Percentiles rank a stretch among this genome's conserved stretches.
These are phyloP conservation scores for Antennarius striatus DNA, from an alignment of 2,113 vertebrate genomes.

Conservation along the genomic window DNA sequence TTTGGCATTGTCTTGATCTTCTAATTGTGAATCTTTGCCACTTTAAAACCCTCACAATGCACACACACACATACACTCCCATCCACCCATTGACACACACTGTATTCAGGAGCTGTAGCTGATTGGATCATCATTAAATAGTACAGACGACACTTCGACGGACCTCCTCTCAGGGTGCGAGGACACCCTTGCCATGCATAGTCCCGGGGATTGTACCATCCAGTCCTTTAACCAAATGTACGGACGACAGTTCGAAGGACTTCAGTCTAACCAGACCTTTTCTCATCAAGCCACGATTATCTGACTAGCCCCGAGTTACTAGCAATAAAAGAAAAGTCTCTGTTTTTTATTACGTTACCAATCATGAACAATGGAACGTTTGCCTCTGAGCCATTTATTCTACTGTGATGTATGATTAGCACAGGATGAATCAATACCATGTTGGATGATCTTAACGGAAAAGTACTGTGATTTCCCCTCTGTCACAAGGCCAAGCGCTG, in stretches of 20 bases:
- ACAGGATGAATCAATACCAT: constrained; percentile 97
- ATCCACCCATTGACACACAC: background rate
- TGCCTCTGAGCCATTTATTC: constrained; percentile 99
- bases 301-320: constrained; percentile 92
- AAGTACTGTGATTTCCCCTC: constrained; percentile 67
- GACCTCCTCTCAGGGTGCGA: no score
- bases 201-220: no score
- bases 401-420: constrained; percentile 98
- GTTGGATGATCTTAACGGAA: constrained; percentile 81
- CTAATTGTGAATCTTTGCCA: background rate
- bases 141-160: constrained; percentile 64
- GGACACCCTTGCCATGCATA: no score
- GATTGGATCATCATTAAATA: constrained; percentile 69
- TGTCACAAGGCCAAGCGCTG: constrained; percentile 82
- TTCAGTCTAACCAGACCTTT: constrained; percentile 83
- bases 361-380: constrained; percentile 95
- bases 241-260: constrained; percentile 55
- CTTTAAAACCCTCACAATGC: constrained; percentile 11
- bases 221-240: no score
- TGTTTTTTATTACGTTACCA: constrained; percentile 96
- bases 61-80: background rate
- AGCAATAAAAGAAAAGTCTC: constrained; percentile 95
- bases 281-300: constrained; percentile 93
- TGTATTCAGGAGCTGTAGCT: constrained; percentile 37
- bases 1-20: background rate